phyloP scores from a whole-genome alignment of 2,888 invertebrate species.

The Galerucella pusilla region DNA sequence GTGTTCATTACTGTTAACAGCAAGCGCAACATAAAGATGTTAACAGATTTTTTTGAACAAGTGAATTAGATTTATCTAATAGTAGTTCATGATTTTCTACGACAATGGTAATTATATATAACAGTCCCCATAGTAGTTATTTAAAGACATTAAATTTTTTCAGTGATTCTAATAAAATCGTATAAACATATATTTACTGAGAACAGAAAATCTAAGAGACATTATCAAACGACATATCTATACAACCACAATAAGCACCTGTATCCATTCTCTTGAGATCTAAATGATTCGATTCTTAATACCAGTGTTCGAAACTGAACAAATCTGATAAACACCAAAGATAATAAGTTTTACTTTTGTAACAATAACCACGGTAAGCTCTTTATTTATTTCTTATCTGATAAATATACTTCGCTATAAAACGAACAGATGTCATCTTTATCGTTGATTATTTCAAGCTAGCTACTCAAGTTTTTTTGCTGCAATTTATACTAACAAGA shows the following conservation, averaged over 20 bases:
- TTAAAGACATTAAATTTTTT: no score
- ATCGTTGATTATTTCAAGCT: slow-evolving; percentile 12
- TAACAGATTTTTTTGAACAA: no score
- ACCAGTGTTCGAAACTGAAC: slow-evolving; percentile 13
- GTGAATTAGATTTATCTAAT: no score
- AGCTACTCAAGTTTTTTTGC: not conserved
- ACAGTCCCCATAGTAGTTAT: no score
- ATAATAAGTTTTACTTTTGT: slow-evolving; percentile 24
- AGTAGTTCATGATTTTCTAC: no score
- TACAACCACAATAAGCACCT: slow-evolving; percentile 18
- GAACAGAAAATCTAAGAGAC: not conserved
- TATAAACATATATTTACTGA: slow-evolving; percentile 1
- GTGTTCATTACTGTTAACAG: no score
- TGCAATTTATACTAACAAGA: slow-evolving; percentile 12
- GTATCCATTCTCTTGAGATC: slow-evolving; percentile 20
- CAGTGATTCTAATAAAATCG: not conserved
- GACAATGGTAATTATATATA: no score
- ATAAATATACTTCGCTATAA: slow-evolving; percentile 20
- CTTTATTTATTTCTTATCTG: slow-evolving; percentile 25
- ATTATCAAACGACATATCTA: not conserved
- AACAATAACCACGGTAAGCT: slow-evolving; percentile 23
- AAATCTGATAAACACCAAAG: slow-evolving; percentile 23
- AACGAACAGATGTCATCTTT: slow-evolving; percentile 24
- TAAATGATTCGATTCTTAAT: slow-evolving; percentile 20
- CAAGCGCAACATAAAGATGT: no score